A percentile compares a stretch with the other conserved stretches of the same genome.
Conservation (phyloP, 2,113 vertebrate genomes). For the Bos indicus region DNA sequence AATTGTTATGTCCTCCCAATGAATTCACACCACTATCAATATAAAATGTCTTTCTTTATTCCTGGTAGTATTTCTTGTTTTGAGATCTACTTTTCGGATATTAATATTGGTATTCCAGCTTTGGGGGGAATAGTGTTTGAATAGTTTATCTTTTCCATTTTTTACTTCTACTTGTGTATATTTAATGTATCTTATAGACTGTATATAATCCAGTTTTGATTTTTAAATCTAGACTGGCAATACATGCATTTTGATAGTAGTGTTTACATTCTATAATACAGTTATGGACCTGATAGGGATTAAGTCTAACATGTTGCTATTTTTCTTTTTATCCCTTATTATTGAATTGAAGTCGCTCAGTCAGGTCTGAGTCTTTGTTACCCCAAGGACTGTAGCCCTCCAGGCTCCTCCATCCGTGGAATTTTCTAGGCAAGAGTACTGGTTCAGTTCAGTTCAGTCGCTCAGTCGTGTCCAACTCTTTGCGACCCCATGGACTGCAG, state of each 20-base stretch:
- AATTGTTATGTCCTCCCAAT: not conserved
- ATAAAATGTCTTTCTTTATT: not conserved
- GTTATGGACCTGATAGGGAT: not conserved
- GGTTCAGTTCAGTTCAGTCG: not conserved
- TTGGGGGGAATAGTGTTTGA: not conserved
- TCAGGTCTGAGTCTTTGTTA: not conserved
- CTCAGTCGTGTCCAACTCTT: accelerated
- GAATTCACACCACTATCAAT: not conserved
- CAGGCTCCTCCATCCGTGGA: not conserved
- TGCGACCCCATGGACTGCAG: not conserved
- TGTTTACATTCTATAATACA: not conserved
- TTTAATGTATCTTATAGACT: not conserved
- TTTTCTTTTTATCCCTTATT: not conserved
- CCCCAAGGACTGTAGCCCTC: not conserved
- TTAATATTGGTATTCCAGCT: not conserved
- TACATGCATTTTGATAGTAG: not conserved
- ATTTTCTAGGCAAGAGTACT: not conserved
- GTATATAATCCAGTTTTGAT: not conserved
- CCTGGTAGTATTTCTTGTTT: not conserved
- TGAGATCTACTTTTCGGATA: not conserved
- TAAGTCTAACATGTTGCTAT: not conserved
- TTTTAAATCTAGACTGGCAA: not conserved
- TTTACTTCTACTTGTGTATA: not conserved
- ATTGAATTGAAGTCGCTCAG: not conserved
- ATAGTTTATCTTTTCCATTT: not conserved